Conservation (phyloP, 2,888 invertebrate species). For the Alloplasta piceator region DNA sequence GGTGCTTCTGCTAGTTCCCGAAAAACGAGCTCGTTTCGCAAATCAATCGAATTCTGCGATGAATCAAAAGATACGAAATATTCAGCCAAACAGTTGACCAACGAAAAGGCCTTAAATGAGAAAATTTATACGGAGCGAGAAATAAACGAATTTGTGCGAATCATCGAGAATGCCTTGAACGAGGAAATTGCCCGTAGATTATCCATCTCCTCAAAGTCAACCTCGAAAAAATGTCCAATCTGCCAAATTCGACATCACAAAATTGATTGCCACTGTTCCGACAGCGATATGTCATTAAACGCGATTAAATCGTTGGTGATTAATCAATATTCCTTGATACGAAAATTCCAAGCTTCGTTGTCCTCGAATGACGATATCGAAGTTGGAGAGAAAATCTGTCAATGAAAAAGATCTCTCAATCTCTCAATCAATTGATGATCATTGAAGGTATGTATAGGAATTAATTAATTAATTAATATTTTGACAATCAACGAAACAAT, state of each 20-base stretch:
- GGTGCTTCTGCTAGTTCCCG: too few species aligned
- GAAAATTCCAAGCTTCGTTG: slow-evolving; percentile 8
- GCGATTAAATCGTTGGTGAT: slow-evolving; percentile 37
- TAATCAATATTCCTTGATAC: slow-evolving; percentile 41
- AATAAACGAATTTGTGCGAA: slow-evolving; percentile 39
- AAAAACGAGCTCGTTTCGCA: too few species aligned
- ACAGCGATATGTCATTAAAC: slow-evolving; percentile 11
- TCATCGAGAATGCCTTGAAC: slow-evolving; percentile 36
- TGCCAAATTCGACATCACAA: not conserved
- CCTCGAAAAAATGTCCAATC: not conserved
- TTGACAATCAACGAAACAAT: too few species aligned
- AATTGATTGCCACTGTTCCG: not conserved
- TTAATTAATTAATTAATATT: too few species aligned
- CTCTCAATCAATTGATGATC: too few species aligned
- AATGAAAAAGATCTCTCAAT: too few species aligned
- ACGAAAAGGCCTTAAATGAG: not conserved
- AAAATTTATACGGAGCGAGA: slow-evolving; percentile 41
- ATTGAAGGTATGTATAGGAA: too few species aligned
- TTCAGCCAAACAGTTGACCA: not conserved
- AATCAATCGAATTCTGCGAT: too few species aligned
- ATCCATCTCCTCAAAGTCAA: not conserved
- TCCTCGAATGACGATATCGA: not conserved
- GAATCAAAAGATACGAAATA: not conserved
- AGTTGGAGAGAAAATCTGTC: too few species aligned
- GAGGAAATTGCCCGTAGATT: slow-evolving; percentile 33